Conservation (phyloP, 2,113 vertebrate genomes). For the Xiphophorus couchianus region DNA sequence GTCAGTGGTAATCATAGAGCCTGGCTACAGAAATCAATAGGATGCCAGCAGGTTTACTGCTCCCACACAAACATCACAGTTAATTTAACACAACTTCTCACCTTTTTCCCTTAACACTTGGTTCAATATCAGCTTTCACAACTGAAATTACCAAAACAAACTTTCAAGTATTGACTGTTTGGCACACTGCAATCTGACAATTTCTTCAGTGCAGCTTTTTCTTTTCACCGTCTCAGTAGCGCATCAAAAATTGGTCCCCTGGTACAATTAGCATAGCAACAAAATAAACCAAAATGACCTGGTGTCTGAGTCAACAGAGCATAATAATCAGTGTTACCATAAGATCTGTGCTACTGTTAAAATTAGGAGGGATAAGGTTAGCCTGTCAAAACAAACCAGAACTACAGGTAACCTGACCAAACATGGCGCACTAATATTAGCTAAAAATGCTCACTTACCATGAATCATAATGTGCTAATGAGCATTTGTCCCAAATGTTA, state of each 20-base stretch:
- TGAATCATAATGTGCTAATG: too few relatives aligned
- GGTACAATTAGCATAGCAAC: neutral
- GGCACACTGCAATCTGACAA: neutral
- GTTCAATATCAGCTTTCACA: slow-evolving; percentile 9
- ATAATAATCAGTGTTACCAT: neutral
- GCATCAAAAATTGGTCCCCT: neutral
- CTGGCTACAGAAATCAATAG: neutral
- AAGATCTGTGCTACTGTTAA: neutral
- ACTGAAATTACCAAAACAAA: neutral
- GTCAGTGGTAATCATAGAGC: slow-evolving; percentile 2
- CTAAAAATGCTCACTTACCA: too few relatives aligned
- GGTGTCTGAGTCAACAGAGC: neutral
- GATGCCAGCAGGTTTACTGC: neutral
- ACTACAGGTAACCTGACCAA: neutral
- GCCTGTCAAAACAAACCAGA: neutral
- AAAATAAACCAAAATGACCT: neutral
- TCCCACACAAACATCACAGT: neutral
- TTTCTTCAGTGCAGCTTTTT: neutral
- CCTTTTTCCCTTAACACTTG: neutral
- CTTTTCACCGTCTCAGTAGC: neutral
- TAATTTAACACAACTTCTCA: slow-evolving; percentile 4
- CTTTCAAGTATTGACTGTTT: neutral
- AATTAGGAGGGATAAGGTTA: neutral
- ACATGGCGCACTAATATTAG: too few relatives aligned
- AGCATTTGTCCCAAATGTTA: too few relatives aligned